Conservation (phyloP, 2,797 vertebrate species). For the Halcyon leucocephala region DNA sequence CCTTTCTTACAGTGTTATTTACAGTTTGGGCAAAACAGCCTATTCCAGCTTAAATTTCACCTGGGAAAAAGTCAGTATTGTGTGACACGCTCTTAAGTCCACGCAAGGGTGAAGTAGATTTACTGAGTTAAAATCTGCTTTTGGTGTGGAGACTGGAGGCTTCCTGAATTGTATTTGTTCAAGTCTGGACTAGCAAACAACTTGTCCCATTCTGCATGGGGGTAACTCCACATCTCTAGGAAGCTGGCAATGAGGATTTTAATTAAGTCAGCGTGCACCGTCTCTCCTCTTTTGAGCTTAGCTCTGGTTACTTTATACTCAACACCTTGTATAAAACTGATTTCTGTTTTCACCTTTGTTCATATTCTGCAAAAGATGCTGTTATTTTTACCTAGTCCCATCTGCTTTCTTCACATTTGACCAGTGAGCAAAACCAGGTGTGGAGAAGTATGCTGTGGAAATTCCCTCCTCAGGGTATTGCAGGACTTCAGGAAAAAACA, state of each 20-base stretch:
- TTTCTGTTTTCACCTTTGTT: neutral
- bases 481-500: neutral
- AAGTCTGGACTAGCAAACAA: neutral
- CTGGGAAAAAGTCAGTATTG: neutral
- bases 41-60: neutral
- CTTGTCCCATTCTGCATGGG: neutral
- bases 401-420: neutral
- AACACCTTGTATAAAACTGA: neutral
- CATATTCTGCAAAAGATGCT: neutral
- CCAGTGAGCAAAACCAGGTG: neutral
- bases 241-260: neutral
- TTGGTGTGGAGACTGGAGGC: neutral
- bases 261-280: fast-evolving
- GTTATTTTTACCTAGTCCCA: neutral
- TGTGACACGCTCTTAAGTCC: neutral
- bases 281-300: neutral
- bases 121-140: neutral
- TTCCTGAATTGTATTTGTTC: neutral
- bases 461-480: neutral
- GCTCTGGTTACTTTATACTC: neutral
- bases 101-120: neutral
- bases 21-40: neutral
- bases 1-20: neutral
- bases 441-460: neutral
- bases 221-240: neutral